Percentiles rank a stretch among this genome's conserved stretches.
phyloP scores from a whole-genome alignment of 2,888 invertebrate species.

The Euplagia quadripunctaria region DNA sequence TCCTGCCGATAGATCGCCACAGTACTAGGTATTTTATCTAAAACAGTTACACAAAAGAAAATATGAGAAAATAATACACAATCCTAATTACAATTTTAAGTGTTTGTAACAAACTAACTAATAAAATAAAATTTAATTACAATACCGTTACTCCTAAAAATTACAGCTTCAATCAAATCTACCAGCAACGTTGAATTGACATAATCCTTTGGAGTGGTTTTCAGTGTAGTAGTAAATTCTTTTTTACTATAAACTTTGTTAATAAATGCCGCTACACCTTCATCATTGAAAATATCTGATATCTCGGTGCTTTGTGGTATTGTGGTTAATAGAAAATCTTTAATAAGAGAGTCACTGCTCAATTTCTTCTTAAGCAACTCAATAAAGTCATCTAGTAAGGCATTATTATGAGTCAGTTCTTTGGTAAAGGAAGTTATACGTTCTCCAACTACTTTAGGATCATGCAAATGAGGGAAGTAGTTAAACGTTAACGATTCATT shows the following conservation, averaged over 20 bases:
- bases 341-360: slow-evolving; percentile 72
- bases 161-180: slow-evolving; percentile 81
- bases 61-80: not conserved
- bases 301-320: slow-evolving; percentile 45
- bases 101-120: not conserved
- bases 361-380: slow-evolving; percentile 75
- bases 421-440: slow-evolving; percentile 56
- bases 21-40: slow-evolving; percentile 63
- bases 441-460: slow-evolving; percentile 53
- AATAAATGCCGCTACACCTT: slow-evolving; percentile 73
- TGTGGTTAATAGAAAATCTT: slow-evolving; percentile 66
- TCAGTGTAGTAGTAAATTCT: slow-evolving; percentile 60
- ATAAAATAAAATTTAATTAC: not conserved
- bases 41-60: slow-evolving; percentile 30
- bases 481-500: slow-evolving; percentile 57
- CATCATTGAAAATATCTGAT: slow-evolving; percentile 65
- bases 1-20: slow-evolving; percentile 52
- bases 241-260: slow-evolving; percentile 75
- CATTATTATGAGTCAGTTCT: slow-evolving; percentile 55
- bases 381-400: slow-evolving; percentile 72
- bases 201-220: slow-evolving; percentile 62
- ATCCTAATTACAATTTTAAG: not conserved
- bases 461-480: slow-evolving; percentile 70
- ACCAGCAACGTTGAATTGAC: slow-evolving; percentile 80
- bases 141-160: slow-evolving; percentile 77